phyloP scores from a whole-genome alignment of 2,888 invertebrate genomes.

The Arrhopalites spinosus region DNA sequence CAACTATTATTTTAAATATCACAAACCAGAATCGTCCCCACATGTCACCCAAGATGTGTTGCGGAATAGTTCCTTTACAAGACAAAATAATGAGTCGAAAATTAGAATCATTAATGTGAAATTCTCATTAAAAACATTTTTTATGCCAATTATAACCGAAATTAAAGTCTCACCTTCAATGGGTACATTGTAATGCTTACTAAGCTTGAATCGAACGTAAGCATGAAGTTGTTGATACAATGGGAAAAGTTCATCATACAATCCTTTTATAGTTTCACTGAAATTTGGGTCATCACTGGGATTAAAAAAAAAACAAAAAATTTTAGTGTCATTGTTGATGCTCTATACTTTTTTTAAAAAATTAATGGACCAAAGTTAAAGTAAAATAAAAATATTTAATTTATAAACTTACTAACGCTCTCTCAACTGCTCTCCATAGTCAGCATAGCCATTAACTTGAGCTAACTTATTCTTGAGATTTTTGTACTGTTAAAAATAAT shows the following conservation, averaged over 20 bases:
- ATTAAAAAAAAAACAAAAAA: no score
- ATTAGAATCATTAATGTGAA: no score
- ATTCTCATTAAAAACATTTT: no score
- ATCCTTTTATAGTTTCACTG: constrained; percentile 62
- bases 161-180: constrained; percentile 59
- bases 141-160: no score
- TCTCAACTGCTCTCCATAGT: constrained; percentile 87
- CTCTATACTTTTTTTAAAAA: no score
- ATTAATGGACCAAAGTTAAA: no score
- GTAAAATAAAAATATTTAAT: no score
- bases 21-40: constrained; percentile 58
- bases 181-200: constrained; percentile 68
- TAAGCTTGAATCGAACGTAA: constrained; percentile 73
- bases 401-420: constrained; percentile 68
- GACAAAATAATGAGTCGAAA: not conserved
- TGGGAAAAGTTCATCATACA: constrained; percentile 71
- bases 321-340: no score
- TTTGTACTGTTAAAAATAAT: constrained; percentile 68
- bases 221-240: constrained; percentile 83
- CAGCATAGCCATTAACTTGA: constrained; percentile 75
- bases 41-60: constrained; percentile 61
- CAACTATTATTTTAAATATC: no score
- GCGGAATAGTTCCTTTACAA: constrained; percentile 60
- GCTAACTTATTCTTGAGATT: constrained; percentile 80
- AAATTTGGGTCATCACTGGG: constrained; percentile 63